These are phyloP conservation scores for Pocota personata DNA, from an alignment of 2,888 invertebrate species.

Conservation along the genomic window DNA sequence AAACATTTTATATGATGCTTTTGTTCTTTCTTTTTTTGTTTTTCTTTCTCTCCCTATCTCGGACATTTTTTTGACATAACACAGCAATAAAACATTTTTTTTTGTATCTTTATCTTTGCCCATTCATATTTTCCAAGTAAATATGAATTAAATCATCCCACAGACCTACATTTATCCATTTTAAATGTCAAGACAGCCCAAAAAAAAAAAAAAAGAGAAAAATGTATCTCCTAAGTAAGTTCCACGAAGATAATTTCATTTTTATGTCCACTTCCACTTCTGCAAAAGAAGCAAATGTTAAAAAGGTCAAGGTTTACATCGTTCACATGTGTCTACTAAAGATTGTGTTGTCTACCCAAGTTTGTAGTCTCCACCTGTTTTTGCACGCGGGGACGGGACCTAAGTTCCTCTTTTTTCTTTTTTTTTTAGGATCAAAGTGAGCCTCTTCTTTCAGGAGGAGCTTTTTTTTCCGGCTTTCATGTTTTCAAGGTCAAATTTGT, in stretches of 20 bases:
- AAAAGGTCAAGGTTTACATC: slow-evolving; percentile 66
- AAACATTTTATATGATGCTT: neutral
- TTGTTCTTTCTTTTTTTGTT: neutral
- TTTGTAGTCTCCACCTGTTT: slow-evolving; percentile 2
- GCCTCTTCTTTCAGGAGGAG: slow-evolving; percentile 33
- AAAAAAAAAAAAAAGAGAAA: neutral
- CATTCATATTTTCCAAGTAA: slow-evolving; percentile 38
- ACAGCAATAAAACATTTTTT: slow-evolving; percentile 18
- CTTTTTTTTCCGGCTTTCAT: slow-evolving; percentile 34
- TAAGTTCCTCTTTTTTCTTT: neutral
- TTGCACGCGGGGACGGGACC: neutral
- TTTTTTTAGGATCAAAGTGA: slow-evolving; percentile 6
- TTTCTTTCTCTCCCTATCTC: neutral
- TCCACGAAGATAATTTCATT: slow-evolving; percentile 23
- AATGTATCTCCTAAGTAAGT: neutral
- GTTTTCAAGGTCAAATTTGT: slow-evolving; percentile 64
- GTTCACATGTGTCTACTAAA: slow-evolving; percentile 2
- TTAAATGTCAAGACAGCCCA: neutral
- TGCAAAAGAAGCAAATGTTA: slow-evolving; percentile 21
- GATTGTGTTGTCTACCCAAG: slow-evolving; percentile 38
- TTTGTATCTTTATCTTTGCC: slow-evolving; percentile 9
- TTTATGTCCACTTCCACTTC: neutral
- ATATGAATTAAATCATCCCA: slow-evolving; percentile 38
- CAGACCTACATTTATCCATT: slow-evolving; percentile 29
- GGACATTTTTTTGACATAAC: slow-evolving; percentile 4